Conservation (phyloP, 2,113 vertebrate species). For the Thamnaconus septentrionalis region DNA sequence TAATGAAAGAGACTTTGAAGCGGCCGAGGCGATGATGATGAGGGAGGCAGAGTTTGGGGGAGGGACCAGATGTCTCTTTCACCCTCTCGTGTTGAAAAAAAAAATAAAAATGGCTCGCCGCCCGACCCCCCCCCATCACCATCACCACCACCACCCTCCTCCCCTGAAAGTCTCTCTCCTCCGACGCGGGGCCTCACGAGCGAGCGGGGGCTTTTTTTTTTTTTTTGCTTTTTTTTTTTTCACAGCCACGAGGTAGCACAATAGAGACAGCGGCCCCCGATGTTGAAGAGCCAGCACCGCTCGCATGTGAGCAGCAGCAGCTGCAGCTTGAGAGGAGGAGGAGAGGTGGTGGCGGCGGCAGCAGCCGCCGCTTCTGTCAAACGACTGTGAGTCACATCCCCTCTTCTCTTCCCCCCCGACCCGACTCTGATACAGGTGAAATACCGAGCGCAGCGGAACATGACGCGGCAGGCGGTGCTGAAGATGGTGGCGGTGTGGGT, state of each 20-base stretch:
- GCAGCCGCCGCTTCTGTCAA: too few species aligned
- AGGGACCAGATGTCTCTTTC: slow-evolving; percentile 68
- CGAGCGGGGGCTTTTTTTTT: too few species aligned
- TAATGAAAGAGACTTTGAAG: not conserved
- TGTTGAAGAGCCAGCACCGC: too few species aligned
- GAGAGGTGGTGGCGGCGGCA: too few species aligned
- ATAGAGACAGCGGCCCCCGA: too few species aligned
- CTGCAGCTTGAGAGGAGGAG: too few species aligned
- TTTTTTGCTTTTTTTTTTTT: too few species aligned
- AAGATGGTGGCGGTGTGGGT: slow-evolving; percentile 85
- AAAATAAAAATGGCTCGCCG: slow-evolving; percentile 48
- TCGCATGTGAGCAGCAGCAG: not conserved
- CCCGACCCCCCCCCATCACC: slow-evolving; percentile 17
- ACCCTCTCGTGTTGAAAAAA: slow-evolving; percentile 41
- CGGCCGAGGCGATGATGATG: not conserved
- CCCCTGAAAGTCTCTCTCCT: not conserved
- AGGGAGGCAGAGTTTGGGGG: slow-evolving; percentile 5
- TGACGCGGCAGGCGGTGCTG: slow-evolving; percentile 70
- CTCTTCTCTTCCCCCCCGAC: slow-evolving; percentile 9
- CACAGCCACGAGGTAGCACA: too few species aligned
- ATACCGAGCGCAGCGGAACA: slow-evolving; percentile 80
- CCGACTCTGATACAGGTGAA: slow-evolving; percentile 72
- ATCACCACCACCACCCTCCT: slow-evolving; percentile 14
- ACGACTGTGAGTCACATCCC: not conserved
- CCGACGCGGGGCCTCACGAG: too few species aligned